These are phyloP conservation scores for Drosophila testacea DNA, from an alignment of 2,888 invertebrate species.

Conservation along the genomic window DNA sequence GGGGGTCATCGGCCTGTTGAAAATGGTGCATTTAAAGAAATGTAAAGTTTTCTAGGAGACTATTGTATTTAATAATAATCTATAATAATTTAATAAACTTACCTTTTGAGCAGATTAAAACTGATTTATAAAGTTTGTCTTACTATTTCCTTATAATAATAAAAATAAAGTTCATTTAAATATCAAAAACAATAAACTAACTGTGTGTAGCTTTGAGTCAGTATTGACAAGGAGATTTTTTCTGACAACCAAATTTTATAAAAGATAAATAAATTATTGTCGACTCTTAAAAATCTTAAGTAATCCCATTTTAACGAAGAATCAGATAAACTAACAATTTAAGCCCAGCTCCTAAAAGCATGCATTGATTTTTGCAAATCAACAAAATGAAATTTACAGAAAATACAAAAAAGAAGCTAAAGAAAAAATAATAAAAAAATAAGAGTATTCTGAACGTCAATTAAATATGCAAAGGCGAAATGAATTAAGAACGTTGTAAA, in stretches of 20 bases:
- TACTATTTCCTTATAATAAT: too few species aligned
- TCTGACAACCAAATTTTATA: background rate
- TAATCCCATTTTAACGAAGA: background rate
- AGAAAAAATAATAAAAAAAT: background rate
- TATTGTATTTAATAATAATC: too few species aligned
- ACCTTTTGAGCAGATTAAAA: too few species aligned
- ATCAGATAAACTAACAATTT: slow-evolving; percentile 1
- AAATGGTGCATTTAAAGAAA: too few species aligned
- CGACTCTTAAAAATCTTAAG: background rate
- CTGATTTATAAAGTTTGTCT: too few species aligned
- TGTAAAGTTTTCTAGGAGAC: too few species aligned
- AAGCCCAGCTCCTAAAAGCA: slow-evolving; percentile 51
- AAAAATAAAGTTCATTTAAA: too few species aligned
- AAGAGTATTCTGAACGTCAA: slow-evolving; percentile 6
- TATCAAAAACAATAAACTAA: too few species aligned
- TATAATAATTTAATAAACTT: too few species aligned
- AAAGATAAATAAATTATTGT: background rate
- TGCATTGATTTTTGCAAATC: slow-evolving; percentile 25
- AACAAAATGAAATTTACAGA: slow-evolving; percentile 4
- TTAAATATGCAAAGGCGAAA: slow-evolving; percentile 25
- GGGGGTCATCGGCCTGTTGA: too few species aligned
- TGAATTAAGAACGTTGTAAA: slow-evolving; percentile 52
- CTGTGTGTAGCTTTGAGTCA: background rate
- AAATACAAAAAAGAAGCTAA: slow-evolving; percentile 1
- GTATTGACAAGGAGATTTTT: background rate